Conservation (phyloP, 2,113 vertebrate species). For the Dunckerocampus dactyliophorus region DNA sequence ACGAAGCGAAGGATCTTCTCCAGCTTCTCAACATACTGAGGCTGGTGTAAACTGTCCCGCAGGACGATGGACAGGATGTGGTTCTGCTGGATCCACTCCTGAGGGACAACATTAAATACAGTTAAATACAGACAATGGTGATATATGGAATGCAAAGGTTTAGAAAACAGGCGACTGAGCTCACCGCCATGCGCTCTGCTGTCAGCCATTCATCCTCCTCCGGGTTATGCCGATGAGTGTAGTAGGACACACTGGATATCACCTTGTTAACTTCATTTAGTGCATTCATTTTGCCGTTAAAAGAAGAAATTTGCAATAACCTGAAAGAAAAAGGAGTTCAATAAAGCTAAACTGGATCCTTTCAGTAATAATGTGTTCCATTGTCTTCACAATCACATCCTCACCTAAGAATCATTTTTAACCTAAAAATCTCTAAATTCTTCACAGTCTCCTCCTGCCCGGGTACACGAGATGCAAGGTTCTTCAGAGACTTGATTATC, state of each 20-base stretch:
- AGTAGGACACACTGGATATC: constrained; percentile 98
- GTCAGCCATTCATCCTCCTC: constrained; percentile 99
- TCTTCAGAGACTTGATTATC: constrained; percentile 99
- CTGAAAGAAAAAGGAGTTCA: constrained; percentile 58
- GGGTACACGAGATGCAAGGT: constrained; percentile 96
- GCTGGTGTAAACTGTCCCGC: constrained; percentile 97
- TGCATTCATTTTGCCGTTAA: constrained; percentile 99
- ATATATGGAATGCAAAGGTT: neutral
- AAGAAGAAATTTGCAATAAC: constrained; percentile 99
- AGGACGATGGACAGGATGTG: constrained; percentile 97
- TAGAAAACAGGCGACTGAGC: constrained; percentile 22
- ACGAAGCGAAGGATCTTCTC: constrained; percentile 99
- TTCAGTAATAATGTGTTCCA: neutral
- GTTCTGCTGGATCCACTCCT: constrained; percentile 99
- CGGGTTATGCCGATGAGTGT: constrained; percentile 95
- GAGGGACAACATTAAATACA: constrained; percentile 14
- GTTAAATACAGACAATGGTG: neutral
- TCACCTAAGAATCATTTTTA: constrained; percentile 99
- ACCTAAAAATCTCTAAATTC: constrained; percentile 99
- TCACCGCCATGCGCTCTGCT: constrained; percentile 97
- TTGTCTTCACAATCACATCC: constrained; percentile 28
- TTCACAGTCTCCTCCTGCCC: constrained; percentile 99
- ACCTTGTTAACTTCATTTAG: constrained; percentile 99
- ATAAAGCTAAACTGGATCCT: neutral
- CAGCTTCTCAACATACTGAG: constrained; percentile 98